Base-by-base conservation (phyloP, 2,113 vertebrate genomes). In the Cynocephalus volans region DNA sequence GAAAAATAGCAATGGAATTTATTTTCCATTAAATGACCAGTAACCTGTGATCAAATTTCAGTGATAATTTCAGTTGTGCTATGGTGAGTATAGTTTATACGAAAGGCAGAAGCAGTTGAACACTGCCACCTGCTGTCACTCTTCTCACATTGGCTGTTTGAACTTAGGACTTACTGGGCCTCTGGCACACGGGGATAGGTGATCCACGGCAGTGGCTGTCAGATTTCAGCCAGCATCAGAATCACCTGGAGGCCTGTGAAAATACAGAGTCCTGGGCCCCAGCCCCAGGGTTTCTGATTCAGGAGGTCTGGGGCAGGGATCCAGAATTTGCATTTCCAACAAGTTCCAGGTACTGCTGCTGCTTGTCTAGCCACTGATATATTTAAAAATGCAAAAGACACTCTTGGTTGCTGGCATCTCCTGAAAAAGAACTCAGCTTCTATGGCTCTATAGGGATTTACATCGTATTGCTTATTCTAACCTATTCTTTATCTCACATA, bases 81-180 rank as follows among this genome's bases (percentile, higher is more conserved):
- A 1, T 6, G 1, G 6, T 18, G 5, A 90, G 6, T n/a, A 4
- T 3, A 33, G 19, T 13, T 1, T 2, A 26, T 0, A 9, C n/a
- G 50, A 56, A 92, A 75, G 50, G 48, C 2, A 19, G 86, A 36
- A 14, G 77, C 4, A 67, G 95, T 94, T 56, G 6, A 75, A 98
- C 95, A 97, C 98, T 88, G 98, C 99, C 98, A 98, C 9, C 98
- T 98, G 94, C 97, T 75, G 98, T 91, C 92, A 6, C 7, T 0
- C 45, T 54, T 33, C 36, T 7, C 5, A 72, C 48, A 92, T 73
- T 23, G 14, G 33, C 60, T 72, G 26, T n/a, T 36, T n/a, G 50
- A 54, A 18, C 14, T 48, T 6, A 7, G 21, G 13, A 69, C 81
- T 60, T 21, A 14, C 50, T 85, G 4, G 3, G 28, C 3, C 26